These are phyloP conservation scores for Caenorhabditis briggsae DNA, from an alignment of 1,140 invertebrate genomes.

Conservation along the genomic window DNA sequence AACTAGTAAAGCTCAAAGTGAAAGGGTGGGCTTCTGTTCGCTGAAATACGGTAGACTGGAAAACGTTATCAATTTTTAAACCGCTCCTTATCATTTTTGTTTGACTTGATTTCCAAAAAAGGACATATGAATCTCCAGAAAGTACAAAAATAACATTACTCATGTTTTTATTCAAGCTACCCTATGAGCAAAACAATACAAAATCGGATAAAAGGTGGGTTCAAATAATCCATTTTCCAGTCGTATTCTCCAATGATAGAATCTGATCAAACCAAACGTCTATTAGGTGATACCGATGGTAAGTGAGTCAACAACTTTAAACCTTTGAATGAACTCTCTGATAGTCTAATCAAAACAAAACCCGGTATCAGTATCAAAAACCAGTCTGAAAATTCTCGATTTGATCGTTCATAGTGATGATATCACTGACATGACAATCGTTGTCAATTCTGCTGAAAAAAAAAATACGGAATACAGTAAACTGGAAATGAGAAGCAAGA, in stretches of 20 bases:
- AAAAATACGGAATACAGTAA: not conserved
- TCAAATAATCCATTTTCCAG: not conserved
- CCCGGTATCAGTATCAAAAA: not conserved
- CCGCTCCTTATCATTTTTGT: too few relatives aligned
- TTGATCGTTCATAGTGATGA: conserved; percentile 37
- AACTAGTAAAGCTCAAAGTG: too few relatives aligned
- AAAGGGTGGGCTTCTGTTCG: too few relatives aligned
- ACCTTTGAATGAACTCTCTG: not conserved
- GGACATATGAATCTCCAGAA: not conserved
- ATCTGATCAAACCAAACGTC: not conserved
- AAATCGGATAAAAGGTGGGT: not conserved
- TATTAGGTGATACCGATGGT: not conserved
- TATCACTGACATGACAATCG: conserved; percentile 9
- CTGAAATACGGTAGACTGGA: too few relatives aligned
- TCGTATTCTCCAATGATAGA: not conserved
- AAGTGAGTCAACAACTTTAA: not conserved
- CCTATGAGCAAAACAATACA: not conserved
- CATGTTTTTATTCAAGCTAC: not conserved
- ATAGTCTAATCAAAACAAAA: not conserved
- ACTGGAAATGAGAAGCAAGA: conserved; percentile 34
- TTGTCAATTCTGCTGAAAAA: not conserved
- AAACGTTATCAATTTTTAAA: too few relatives aligned
- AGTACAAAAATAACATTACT: not conserved
- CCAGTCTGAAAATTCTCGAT: not conserved
- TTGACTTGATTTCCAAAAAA: not conserved